Conservation (phyloP, 2,888 invertebrate species). For the Leptopilina drosophilae region DNA sequence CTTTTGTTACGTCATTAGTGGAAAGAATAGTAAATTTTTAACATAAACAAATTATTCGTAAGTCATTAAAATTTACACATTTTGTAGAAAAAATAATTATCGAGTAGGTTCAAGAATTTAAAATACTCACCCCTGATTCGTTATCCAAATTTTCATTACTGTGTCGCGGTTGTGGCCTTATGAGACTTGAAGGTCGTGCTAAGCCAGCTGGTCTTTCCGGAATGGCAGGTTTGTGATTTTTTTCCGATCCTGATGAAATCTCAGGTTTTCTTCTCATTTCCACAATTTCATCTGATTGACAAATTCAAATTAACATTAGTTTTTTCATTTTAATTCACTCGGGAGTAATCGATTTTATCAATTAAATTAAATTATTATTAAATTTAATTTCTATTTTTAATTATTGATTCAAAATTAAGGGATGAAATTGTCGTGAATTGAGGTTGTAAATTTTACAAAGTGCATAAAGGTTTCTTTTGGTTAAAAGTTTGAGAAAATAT, state of each 20-base stretch:
- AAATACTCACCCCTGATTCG: constrained; percentile 73
- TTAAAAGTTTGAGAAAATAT: too few relatives aligned
- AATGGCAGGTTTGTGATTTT: constrained; percentile 84
- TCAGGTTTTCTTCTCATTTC: constrained; percentile 78
- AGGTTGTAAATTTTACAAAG: too few relatives aligned
- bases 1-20: neutral
- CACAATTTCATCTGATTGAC: constrained; percentile 73
- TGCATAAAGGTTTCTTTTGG: too few relatives aligned
- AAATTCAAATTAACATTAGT: constrained; percentile 27
- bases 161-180: constrained; percentile 69
- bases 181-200: constrained; percentile 78
- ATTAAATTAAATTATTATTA: too few relatives aligned
- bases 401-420: constrained; percentile 14
- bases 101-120: constrained; percentile 4
- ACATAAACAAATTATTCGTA: constrained; percentile 5
- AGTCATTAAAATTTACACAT: neutral
- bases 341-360: too few relatives aligned
- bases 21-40: neutral
- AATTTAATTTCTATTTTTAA: too few relatives aligned
- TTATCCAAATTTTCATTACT: constrained; percentile 72
- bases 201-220: constrained; percentile 88
- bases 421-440: constrained; percentile 1
- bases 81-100: neutral
- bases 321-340: too few relatives aligned
- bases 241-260: constrained; percentile 63